Percentiles rank a stretch among this genome's conserved stretches.
phyloP scores from a whole-genome alignment of 2,888 invertebrate species.

The Muscina levida region DNA sequence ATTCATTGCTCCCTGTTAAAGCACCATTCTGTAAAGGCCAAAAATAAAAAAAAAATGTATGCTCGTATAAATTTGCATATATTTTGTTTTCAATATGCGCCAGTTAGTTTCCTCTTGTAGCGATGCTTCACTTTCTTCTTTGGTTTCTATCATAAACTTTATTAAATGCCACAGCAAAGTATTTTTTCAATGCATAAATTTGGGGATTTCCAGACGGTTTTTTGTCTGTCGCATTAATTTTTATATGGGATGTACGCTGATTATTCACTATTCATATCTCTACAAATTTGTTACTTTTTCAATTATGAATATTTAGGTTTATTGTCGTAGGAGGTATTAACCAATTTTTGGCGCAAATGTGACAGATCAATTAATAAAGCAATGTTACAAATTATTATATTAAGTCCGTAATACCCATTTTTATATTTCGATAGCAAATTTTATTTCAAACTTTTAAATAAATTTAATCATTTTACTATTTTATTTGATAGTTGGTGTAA shows the following conservation, averaged over 20 bases:
- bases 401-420: too few species aligned
- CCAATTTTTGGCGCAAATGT: too few species aligned
- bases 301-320: too few species aligned
- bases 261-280: neutral
- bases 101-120: slow-evolving; percentile 36
- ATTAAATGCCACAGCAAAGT: slow-evolving; percentile 73
- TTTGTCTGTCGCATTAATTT: slow-evolving; percentile 36
- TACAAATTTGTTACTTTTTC: slow-evolving; percentile 26
- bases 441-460: too few species aligned
- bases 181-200: slow-evolving; percentile 73
- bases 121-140: slow-evolving; percentile 25
- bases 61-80: slow-evolving; percentile 61
- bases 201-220: slow-evolving; percentile 64
- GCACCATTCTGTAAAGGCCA: neutral
- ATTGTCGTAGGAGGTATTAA: too few species aligned
- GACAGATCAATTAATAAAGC: too few species aligned
- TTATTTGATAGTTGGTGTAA: too few species aligned
- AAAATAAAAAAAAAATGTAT: slow-evolving; percentile 9
- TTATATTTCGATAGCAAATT: too few species aligned
- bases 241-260: neutral
- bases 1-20: slow-evolving; percentile 41
- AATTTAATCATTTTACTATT: too few species aligned
- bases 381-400: too few species aligned
- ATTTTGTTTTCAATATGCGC: slow-evolving; percentile 61
- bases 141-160: slow-evolving; percentile 74